phyloP scores from a whole-genome alignment of 2,113 vertebrate genomes.

The Geococcyx californianus region DNA sequence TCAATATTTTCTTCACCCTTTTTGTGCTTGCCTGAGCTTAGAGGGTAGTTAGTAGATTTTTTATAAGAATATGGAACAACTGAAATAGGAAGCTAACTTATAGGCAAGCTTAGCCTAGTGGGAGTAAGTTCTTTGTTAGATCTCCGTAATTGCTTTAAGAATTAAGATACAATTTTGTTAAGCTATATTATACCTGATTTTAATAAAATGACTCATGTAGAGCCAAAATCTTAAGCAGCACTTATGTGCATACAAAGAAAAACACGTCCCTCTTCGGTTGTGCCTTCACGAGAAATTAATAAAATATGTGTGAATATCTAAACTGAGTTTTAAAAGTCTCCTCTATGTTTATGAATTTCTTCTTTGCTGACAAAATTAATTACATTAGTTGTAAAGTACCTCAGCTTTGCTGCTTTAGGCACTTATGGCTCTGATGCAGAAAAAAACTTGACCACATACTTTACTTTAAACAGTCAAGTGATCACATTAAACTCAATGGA shows the following conservation, averaged over 20 bases:
- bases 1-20: neutral
- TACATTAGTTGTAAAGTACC: neutral
- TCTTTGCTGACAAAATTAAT: neutral
- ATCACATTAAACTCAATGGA: neutral
- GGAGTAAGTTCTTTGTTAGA: conserved; percentile 26
- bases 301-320: neutral
- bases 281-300: conserved; percentile 28
- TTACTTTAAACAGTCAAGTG: neutral
- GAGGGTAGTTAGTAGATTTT: neutral
- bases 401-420: neutral
- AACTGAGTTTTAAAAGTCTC: neutral
- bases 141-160: conserved; percentile 54
- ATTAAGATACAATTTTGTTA: conserved; percentile 59
- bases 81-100: conserved; percentile 26
- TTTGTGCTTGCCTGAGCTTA: conserved; percentile 1
- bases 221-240: conserved; percentile 38
- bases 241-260: neutral
- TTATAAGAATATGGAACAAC: neutral
- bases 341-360: neutral
- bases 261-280: conserved; percentile 13
- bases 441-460: neutral
- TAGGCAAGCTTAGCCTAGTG: neutral
- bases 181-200: conserved; percentile 39
- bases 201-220: conserved; percentile 45
- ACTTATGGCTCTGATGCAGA: neutral